Evolutionary conservation across 1,140 invertebrate genomes (phyloP).

Genomic region (Eubasilissa regina): DNA sequence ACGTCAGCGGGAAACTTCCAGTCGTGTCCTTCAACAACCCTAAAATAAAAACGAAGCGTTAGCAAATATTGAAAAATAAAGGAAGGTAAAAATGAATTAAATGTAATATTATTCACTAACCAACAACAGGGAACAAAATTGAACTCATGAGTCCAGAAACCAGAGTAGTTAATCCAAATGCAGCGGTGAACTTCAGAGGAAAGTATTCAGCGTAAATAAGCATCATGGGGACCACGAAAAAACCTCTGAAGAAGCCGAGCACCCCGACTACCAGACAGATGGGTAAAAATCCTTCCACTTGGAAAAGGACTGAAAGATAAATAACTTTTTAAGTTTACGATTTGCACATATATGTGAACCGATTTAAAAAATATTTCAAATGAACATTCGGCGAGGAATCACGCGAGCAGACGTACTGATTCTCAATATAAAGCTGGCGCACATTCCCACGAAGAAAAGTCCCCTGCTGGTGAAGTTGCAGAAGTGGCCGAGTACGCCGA

Average conservation of each 20-base stretch:
- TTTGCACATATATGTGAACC: not conserved
- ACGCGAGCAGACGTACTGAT: constrained; percentile 14
- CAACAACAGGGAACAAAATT: constrained; percentile 3
- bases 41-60: constrained; percentile 19
- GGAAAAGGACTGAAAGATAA: constrained; percentile 35
- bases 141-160: not conserved
- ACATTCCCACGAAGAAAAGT: constrained; percentile 25
- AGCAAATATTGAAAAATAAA: not conserved
- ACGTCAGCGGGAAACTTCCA: constrained; percentile 15
- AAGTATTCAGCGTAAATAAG: constrained; percentile 25
- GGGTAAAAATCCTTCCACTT: constrained; percentile 12
- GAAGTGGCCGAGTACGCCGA: constrained; percentile 66
- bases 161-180: constrained; percentile 7
- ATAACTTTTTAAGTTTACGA: not conserved
- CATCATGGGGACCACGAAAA: constrained; percentile 18
- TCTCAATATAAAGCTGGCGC: not conserved
- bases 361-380: no score
- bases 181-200: constrained; percentile 29
- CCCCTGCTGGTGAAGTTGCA: constrained; percentile 62
- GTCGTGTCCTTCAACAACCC: constrained; percentile 40
- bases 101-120: constrained; percentile 13
- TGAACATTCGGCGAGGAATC: no score
- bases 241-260: constrained; percentile 8
- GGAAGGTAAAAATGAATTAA: not conserved
- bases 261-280: not conserved